Evolutionary conservation across 2,797 vertebrate genomes (phyloP), one percentile per base, ranked within the genome.

Genomic region (Phoeniculus purpureus): DNA sequence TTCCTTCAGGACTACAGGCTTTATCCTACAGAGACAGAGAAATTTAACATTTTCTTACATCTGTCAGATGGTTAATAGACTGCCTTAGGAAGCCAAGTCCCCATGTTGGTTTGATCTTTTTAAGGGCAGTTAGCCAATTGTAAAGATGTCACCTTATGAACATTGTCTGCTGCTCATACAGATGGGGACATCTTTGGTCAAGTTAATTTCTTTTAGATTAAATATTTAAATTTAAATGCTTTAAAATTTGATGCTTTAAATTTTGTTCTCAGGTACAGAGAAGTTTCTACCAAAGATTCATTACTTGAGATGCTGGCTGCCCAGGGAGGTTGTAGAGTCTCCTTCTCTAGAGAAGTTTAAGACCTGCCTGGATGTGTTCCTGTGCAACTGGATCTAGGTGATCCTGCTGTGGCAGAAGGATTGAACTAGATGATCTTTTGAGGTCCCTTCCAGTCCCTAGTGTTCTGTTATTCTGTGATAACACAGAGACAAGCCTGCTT

Each of bases 1-100:
- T 92, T 86, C 72, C n/a, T 66, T 90, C 87, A 91, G 58, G 27
- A 58, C 79, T 91, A 25, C 31, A 81, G 54, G 31, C 15, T 90
- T 61, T 7, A 32, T 75, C 80, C 26, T 82, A 50, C 78, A 37
- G 61, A 88, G 58, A 71, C 25, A 43, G 91, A 81, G 81, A 80
- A 7, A 88, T 86, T 79, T 85, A 82, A 59, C 15, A 56, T 90
- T 88, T 92, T 81, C 66, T 65, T 81, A 6, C 19, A n/a, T 37
- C 8, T 8, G 16, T 59, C 64, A 72, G 55, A 76, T 58, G 60
- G 40, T 21, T 67, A 64, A 79, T 54, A 54, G 48, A 13, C 20
- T 76, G 52, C 37, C 37, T 62, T 34, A 70, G 59, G 66, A 90
- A 75, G 43, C 18, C 70, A 66, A 89, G 59, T 4, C 14, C 81